Conservation (phyloP, 2,797 vertebrate genomes). For the Saxicola maurus region DNA sequence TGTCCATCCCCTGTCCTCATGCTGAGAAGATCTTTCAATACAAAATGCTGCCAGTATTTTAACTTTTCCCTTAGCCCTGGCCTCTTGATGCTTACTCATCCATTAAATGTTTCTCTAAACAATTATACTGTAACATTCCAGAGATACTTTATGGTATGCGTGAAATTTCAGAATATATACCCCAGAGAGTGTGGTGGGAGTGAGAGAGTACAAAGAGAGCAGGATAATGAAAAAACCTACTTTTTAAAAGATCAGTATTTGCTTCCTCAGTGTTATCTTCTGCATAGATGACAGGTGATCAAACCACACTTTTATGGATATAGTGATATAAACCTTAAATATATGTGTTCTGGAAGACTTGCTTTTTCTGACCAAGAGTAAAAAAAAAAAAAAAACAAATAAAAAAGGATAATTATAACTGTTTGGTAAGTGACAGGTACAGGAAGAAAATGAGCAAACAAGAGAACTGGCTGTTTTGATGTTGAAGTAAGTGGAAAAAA, state of each 20-base stretch:
- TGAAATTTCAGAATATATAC: conserved; percentile 42
- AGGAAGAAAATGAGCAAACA: background rate
- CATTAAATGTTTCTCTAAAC: conserved; percentile 56
- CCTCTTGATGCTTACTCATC: conserved; percentile 49
- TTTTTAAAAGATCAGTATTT: background rate
- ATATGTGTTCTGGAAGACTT: background rate
- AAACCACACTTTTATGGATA: background rate
- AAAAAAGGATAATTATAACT: background rate
- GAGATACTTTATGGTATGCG: conserved; percentile 27
- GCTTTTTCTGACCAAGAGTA: background rate
- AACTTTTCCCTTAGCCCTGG: conserved; percentile 27
- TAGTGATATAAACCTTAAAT: background rate
- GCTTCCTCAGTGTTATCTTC: background rate
- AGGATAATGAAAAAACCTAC: background rate
- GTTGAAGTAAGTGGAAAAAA: background rate
- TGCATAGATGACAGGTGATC: background rate
- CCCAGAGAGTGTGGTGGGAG: background rate
- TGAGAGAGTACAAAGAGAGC: background rate
- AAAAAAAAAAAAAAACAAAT: background rate
- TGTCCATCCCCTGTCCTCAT: background rate
- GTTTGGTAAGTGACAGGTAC: background rate
- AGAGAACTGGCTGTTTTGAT: background rate
- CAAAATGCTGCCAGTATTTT: conserved; percentile 16
- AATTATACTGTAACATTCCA: conserved; percentile 64
- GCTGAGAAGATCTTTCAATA: conserved; percentile 30